Percentiles rank a stretch among this genome's conserved stretches.
Evolutionary conservation across 1,140 invertebrate genomes (phyloP).

Genomic region (Chymomyza costata): DNA sequence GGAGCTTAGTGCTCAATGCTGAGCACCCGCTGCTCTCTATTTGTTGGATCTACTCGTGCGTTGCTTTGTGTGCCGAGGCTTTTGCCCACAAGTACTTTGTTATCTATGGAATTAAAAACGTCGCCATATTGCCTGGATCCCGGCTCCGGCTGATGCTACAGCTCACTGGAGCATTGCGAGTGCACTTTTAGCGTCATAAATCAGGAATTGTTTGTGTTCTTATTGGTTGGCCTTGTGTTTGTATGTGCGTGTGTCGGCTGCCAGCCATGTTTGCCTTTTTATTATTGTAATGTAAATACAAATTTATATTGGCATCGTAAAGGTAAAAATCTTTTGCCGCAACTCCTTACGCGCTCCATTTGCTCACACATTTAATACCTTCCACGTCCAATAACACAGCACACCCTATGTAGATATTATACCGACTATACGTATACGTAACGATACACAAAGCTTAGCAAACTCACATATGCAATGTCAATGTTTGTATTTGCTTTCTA

Average conservation of each 20-base stretch:
- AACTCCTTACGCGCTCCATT: constrained; percentile 50
- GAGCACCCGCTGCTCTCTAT: constrained; percentile 30
- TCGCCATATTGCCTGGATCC: constrained; percentile 51
- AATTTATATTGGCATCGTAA: constrained; percentile 74
- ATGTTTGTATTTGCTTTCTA: constrained; percentile 73
- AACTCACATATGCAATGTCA: constrained; percentile 65
- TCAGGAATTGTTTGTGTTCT: constrained; percentile 56
- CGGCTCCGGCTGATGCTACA: constrained; percentile 15
- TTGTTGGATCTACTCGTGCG: constrained; percentile 33
- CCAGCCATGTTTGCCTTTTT: constrained; percentile 26
- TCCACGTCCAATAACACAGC: constrained; percentile 2
- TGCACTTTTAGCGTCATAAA: constrained; percentile 69
- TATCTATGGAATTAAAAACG: constrained; percentile 68
- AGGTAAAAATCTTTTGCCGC: constrained; percentile 60
- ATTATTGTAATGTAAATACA: constrained; percentile 73
- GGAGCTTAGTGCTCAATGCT: constrained; percentile 44
- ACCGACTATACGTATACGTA: no score
- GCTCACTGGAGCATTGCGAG: constrained; percentile 39
- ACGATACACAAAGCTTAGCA: no score
- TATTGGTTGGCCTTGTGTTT: not conserved
- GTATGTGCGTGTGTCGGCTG: constrained; percentile 7
- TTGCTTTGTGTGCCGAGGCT: constrained; percentile 18
- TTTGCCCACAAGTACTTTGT: constrained; percentile 57
- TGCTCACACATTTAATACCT: not conserved
- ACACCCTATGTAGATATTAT: no score